These are phyloP conservation scores for Nerophis lumbriciformis DNA, from an alignment of 2,113 vertebrate genomes.

Conservation along the genomic window DNA sequence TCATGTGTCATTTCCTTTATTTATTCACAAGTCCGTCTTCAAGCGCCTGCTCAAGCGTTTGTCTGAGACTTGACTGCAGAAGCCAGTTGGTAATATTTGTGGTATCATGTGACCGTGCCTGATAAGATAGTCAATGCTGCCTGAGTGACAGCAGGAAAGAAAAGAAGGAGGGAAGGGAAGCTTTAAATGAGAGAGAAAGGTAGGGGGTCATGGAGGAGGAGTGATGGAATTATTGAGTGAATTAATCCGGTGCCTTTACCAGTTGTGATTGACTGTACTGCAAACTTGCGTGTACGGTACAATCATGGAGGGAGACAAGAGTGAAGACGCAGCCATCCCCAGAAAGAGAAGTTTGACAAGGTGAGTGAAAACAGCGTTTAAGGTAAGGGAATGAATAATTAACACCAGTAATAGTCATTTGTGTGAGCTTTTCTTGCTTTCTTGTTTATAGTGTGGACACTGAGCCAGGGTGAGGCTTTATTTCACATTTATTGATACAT, in stretches of 20 bases:
- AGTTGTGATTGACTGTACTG: slow-evolving; percentile 72
- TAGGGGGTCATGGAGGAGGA: slow-evolving; percentile 69
- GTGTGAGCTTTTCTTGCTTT: slow-evolving; percentile 27
- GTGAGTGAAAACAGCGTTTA: slow-evolving; percentile 59
- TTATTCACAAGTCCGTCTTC: slow-evolving; percentile 44
- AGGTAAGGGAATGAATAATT: slow-evolving; percentile 1
- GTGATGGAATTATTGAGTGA: slow-evolving; percentile 64
- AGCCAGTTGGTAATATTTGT: not conserved
- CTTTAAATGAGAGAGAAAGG: slow-evolving; percentile 72
- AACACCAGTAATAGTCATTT: not conserved
- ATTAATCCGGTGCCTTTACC: slow-evolving; percentile 64
- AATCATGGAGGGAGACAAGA: slow-evolving; percentile 62
- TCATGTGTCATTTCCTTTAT: slow-evolving; percentile 44
- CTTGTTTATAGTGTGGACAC: slow-evolving; percentile 54
- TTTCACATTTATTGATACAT: slow-evolving; percentile 5
- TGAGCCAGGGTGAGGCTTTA: slow-evolving; percentile 53
- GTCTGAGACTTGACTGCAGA: not conserved
- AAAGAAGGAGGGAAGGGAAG: slow-evolving; percentile 66
- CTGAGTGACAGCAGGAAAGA: slow-evolving; percentile 64
- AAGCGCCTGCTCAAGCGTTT: slow-evolving; percentile 11
- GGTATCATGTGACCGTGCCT: not conserved
- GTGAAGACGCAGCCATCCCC: slow-evolving; percentile 67
- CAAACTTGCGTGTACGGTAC: slow-evolving; percentile 43
- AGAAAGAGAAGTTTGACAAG: slow-evolving; percentile 77
- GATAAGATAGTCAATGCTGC: slow-evolving; percentile 11